Conservation (phyloP, 2,113 vertebrate species). For the Oophaga pumilio region DNA sequence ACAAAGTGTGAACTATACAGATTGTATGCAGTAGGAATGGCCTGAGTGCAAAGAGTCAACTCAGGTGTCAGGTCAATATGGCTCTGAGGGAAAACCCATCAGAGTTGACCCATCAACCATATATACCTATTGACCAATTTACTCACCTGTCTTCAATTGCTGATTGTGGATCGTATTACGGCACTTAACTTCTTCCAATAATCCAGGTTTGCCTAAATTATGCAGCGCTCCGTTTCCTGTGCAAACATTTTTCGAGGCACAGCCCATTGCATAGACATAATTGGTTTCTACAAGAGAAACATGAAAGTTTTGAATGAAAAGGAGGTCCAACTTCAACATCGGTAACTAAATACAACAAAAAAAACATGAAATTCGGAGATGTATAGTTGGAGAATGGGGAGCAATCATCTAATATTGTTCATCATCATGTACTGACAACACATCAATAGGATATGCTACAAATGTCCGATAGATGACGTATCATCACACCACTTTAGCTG, state of each 20-base stretch:
- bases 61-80: no score
- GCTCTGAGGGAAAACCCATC: no score
- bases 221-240: background rate
- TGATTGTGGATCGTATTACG: background rate
- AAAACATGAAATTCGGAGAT: no score
- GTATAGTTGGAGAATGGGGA: background rate
- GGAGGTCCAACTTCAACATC: no score
- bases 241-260: background rate
- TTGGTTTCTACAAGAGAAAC: background rate
- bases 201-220: background rate
- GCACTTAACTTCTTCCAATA: background rate
- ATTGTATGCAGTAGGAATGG: no score
- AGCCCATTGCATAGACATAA: background rate
- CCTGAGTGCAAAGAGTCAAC: no score
- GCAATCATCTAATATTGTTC: background rate
- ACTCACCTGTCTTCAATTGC: background rate
- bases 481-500: no score
- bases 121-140: background rate
- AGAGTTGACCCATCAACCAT: no score
- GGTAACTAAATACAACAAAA: no score
- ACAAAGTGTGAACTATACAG: no score
- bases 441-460: background rate
- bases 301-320: background rate
- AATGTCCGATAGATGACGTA: no score
- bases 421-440: background rate